phyloP scores from a whole-genome alignment of 2,113 vertebrate species.

The Ochotona curzoniae region DNA sequence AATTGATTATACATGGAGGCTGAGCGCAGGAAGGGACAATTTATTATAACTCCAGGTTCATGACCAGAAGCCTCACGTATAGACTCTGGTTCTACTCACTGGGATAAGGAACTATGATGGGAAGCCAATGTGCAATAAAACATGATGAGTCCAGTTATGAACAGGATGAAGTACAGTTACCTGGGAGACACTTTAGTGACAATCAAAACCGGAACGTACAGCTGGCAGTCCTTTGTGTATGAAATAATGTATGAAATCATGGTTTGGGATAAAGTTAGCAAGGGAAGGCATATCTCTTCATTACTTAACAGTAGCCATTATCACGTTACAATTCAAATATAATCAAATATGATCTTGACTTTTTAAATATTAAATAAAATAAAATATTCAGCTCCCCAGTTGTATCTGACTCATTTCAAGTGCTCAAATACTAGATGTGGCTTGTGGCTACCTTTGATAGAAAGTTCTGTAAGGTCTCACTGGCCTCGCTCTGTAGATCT shows the following conservation, averaged over 20 bases:
- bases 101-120: neutral
- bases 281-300: neutral
- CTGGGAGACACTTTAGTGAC: neutral
- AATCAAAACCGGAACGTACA: neutral
- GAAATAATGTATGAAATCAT: no score
- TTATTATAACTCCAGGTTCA: neutral
- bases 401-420: neutral
- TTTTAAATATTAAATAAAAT: conserved; percentile 8
- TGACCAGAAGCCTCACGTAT: neutral
- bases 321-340: conserved; percentile 8
- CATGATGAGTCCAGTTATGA: neutral
- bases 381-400: neutral
- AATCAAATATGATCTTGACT: conserved; percentile 26
- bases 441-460: neutral
- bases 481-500: no score
- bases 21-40: neutral
- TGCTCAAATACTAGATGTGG: neutral
- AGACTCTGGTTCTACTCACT: neutral
- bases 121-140: neutral
- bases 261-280: neutral
- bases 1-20: neutral
- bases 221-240: neutral
- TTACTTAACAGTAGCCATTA: neutral
- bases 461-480: neutral
- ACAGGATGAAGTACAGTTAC: neutral